A percentile compares a stretch with the other conserved stretches of the same genome.
Conservation (phyloP, 92 coral and sea anemone species). For the Ricordea florida region DNA sequence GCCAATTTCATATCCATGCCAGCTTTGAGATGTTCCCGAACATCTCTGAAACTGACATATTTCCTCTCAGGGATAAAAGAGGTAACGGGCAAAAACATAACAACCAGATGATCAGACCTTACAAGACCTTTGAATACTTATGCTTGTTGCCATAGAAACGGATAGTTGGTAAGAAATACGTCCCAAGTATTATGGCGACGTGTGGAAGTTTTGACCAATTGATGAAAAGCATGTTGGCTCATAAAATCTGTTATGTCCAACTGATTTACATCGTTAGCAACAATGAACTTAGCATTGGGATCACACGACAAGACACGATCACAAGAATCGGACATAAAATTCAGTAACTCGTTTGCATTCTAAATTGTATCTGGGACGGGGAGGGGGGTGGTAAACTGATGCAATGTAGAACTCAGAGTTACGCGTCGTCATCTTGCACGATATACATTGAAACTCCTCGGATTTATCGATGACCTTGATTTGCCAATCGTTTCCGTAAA, state of each 20-base stretch:
- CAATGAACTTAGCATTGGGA: slow-evolving; percentile 49
- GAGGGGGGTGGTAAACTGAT: slow-evolving; percentile 49
- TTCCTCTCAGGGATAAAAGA: slow-evolving; percentile 51
- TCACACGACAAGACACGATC: slow-evolving; percentile 45
- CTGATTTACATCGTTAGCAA: slow-evolving; percentile 63
- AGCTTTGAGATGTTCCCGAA: slow-evolving; percentile 56
- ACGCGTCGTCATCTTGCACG: slow-evolving; percentile 31
- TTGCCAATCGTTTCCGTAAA: slow-evolving; percentile 40
- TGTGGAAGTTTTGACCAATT: slow-evolving; percentile 48
- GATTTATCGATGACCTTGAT: background rate
- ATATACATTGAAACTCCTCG: slow-evolving; percentile 33
- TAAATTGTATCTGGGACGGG: too few species aligned
- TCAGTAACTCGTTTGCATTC: slow-evolving; percentile 35
- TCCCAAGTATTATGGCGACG: slow-evolving; percentile 57
- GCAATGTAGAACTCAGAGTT: slow-evolving; percentile 53
- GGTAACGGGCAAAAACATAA: slow-evolving; percentile 22
- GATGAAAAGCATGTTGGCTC: slow-evolving; percentile 53
- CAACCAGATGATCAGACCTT: slow-evolving; percentile 66
- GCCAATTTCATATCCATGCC: slow-evolving; percentile 46
- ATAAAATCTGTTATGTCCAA: slow-evolving; percentile 49
- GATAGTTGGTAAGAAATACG: slow-evolving; percentile 65
- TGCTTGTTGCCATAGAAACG: slow-evolving; percentile 58
- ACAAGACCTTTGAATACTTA: slow-evolving; percentile 55
- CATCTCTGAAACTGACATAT: slow-evolving; percentile 53
- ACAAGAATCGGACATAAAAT: slow-evolving; percentile 41